Evolutionary conservation across 2,888 invertebrate species (phyloP).

Genomic region (Ferdinandea cuprea): DNA sequence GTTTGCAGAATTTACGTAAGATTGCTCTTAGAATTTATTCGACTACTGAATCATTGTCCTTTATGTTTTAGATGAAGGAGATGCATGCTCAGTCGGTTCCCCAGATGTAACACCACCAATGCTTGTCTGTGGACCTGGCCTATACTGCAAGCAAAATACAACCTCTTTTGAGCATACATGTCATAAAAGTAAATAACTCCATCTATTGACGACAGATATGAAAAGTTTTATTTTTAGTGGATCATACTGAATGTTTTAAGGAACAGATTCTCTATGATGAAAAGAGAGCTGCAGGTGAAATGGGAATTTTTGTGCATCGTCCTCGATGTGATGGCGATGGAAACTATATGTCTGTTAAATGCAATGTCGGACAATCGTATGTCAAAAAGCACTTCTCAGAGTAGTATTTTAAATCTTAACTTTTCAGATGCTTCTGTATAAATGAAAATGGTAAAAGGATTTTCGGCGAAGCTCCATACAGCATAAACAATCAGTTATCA

Average conservation of each 20-base stretch:
- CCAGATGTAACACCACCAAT: constrained; percentile 84
- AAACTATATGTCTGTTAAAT: constrained; percentile 85
- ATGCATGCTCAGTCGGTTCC: constrained; percentile 84
- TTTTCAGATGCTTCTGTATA: constrained; percentile 87
- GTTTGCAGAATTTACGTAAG: constrained; percentile 85
- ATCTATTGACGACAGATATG: not conserved
- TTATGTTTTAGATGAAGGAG: constrained; percentile 83
- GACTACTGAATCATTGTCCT: not conserved
- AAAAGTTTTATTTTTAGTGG: constrained; percentile 63
- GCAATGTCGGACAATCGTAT: constrained; percentile 88
- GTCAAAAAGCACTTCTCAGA: constrained; percentile 76
- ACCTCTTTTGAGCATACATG: constrained; percentile 81
- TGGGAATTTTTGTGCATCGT: constrained; percentile 85
- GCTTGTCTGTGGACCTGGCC: constrained; percentile 85
- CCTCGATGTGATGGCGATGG: constrained; percentile 87
- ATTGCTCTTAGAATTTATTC: constrained; percentile 20
- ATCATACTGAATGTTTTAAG: constrained; percentile 70
- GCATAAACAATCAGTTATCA: constrained; percentile 81
- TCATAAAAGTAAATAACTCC: constrained; percentile 83
- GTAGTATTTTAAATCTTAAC: too few species aligned
- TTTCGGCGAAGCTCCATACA: constrained; percentile 86
- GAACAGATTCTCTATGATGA: constrained; percentile 83
- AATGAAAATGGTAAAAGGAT: constrained; percentile 86
- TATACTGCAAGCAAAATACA: constrained; percentile 58
- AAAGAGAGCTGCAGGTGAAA: constrained; percentile 82